Conservation (phyloP, 2,888 invertebrate genomes). For the Rhingia rostrata region DNA sequence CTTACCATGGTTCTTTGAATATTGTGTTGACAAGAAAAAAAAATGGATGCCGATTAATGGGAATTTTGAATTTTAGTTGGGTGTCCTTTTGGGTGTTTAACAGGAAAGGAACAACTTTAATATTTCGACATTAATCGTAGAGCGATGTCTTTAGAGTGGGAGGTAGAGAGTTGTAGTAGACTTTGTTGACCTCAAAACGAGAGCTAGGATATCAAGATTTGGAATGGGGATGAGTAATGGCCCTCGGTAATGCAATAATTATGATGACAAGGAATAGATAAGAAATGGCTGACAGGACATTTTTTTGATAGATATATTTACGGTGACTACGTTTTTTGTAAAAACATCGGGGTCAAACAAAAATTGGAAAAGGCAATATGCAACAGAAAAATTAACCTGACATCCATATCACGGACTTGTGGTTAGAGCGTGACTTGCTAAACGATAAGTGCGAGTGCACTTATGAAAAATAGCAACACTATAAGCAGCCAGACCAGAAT, state of each 20-base stretch:
- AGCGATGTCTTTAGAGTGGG: neutral
- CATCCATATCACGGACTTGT: too few species aligned
- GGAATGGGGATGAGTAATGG: neutral
- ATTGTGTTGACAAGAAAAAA: too few species aligned
- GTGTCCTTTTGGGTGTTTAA: neutral
- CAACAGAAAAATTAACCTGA: too few species aligned
- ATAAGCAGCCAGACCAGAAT: too few species aligned
- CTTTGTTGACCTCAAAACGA: neutral
- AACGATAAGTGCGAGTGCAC: too few species aligned
- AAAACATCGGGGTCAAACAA: too few species aligned
- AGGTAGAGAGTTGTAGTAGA: neutral
- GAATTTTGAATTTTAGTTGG: neutral
- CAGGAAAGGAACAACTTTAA: slow-evolving; percentile 13
- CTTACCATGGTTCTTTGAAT: too few species aligned
- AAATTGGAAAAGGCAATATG: too few species aligned
- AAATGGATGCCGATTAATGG: too few species aligned
- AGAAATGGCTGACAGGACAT: neutral
- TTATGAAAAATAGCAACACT: too few species aligned
- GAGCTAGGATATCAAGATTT: neutral
- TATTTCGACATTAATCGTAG: slow-evolving; percentile 40
- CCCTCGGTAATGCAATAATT: slow-evolving; percentile 19
- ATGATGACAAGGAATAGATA: slow-evolving; percentile 10
- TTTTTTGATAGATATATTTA: slow-evolving; percentile 28
- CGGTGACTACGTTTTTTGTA: neutral
- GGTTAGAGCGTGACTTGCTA: too few species aligned